Conservation (phyloP, 2,888 invertebrate genomes). For the Harmothoe impar region DNA sequence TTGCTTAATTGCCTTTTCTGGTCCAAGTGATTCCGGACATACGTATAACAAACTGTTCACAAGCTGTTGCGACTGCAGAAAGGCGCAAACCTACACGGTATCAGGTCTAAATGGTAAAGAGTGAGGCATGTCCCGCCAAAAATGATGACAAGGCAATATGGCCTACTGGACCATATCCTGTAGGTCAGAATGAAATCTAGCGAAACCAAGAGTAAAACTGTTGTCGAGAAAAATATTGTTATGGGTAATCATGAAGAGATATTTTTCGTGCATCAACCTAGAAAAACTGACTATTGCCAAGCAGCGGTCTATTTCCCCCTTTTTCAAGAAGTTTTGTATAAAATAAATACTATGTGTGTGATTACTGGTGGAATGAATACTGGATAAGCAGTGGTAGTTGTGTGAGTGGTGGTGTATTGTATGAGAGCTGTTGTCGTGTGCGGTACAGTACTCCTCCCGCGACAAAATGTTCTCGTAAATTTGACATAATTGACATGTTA, state of each 20-base stretch:
- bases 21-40: too few species aligned
- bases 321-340: background rate
- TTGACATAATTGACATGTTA: too few species aligned
- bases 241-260: background rate
- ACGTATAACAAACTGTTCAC: too few species aligned
- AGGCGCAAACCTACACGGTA: too few species aligned
- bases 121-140: background rate
- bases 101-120: too few species aligned
- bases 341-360: background rate
- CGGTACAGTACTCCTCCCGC: too few species aligned
- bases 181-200: background rate
- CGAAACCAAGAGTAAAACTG: background rate
- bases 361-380: background rate
- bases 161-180: background rate
- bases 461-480: too few species aligned
- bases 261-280: slow-evolving; percentile 28
- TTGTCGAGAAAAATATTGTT: too few species aligned
- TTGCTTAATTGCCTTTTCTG: too few species aligned
- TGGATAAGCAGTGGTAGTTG: background rate
- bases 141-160: background rate
- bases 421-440: background rate
- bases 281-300: slow-evolving; percentile 5
- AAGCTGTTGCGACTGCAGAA: too few species aligned
- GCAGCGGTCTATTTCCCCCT: background rate
- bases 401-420: slow-evolving; percentile 1